Conservation (phyloP, 2,113 vertebrate species). For the Brachirus orientalis region DNA sequence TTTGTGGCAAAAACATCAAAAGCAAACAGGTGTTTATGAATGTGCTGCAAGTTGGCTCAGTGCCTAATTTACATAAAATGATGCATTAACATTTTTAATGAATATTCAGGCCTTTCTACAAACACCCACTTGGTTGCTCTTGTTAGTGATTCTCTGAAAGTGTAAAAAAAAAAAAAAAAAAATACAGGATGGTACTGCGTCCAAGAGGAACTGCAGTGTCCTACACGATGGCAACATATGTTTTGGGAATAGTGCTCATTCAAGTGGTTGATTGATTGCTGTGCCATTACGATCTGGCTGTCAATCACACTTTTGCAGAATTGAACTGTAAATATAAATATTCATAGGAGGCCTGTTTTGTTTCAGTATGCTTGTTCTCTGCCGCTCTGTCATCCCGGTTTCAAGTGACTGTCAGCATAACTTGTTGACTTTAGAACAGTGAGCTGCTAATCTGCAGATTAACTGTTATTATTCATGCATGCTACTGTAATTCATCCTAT, state of each 20-base stretch:
- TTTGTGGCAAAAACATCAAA: slow-evolving; percentile 61
- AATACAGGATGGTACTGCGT: slow-evolving; percentile 50
- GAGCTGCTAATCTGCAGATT: slow-evolving; percentile 10
- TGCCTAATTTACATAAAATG: slow-evolving; percentile 72
- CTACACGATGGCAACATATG: slow-evolving; percentile 68
- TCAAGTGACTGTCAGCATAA: slow-evolving; percentile 41
- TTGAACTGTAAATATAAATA: slow-evolving; percentile 59
- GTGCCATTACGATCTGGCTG: slow-evolving; percentile 47
- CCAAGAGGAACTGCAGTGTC: slow-evolving; percentile 57
- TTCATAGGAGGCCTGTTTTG: slow-evolving; percentile 48
- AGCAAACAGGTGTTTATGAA: slow-evolving; percentile 73
- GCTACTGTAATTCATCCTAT: background rate
- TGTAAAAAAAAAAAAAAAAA: slow-evolving; percentile 71
- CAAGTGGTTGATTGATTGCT: slow-evolving; percentile 62
- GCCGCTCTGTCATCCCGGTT: slow-evolving; percentile 6
- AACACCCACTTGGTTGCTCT: slow-evolving; percentile 47
- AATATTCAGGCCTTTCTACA: slow-evolving; percentile 65
- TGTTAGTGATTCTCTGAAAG: slow-evolving; percentile 73
- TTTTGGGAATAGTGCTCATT: slow-evolving; percentile 54
- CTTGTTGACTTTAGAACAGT: slow-evolving; percentile 21
- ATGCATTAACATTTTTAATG: slow-evolving; percentile 71
- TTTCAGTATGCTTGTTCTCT: slow-evolving; percentile 30
- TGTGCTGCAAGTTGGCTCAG: slow-evolving; percentile 50
- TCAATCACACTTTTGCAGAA: slow-evolving; percentile 57
- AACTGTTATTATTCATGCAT: slow-evolving; percentile 13